Base-by-base conservation (phyloP, 2,797 vertebrate species). In the Lagorchestes hirsutus region DNA sequence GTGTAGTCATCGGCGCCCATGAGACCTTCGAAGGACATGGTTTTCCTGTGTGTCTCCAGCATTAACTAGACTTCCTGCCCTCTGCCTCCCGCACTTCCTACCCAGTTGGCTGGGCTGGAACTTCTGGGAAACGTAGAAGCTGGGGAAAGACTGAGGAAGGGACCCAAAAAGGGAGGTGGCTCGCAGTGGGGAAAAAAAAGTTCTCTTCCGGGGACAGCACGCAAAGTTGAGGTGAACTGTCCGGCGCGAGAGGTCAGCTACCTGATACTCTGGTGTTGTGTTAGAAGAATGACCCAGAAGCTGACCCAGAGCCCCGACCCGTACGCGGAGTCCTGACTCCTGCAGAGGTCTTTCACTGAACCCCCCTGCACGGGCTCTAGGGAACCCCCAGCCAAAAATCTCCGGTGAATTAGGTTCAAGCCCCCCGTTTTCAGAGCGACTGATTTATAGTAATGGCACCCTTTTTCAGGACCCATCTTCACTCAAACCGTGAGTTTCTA, bases 401-500 rank as follows among this genome's bases (percentile, higher is more conserved):
- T 27, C 74, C 28, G 40, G 40, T 11, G 40, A 50, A 87, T 87
- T 11, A 50, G 40, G 9, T 87, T 46, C 74, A 24, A 87, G 22
- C 22, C 40, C 74, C 40, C 40, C 9, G 22, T 46, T 87, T 87
- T 28, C 74, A 27, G 24, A 87, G 74, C 22, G 24, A 46, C 40
- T 87, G 74, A 10, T 87, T 87, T 87, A 46, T 50, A 27, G 74
- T 97, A 98, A 98, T 98, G 91, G 96, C 16, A 97, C 98, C 98
- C 99, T 99, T 99, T 99, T 95, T 98, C 98, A 98, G 97, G 98
- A 97, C 93, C 97, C 93, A 40, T 98, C 98, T 99, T 99, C 98
- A 98, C 98, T 98, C 98, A 98, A 98, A 98, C 98, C 95, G 97
- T 98, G 98, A 99, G 98, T 99, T 99, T 98, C 93, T 98, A 97